Evolutionary conservation across 2,888 invertebrate species (phyloP), one percentile per base, ranked within the genome.

Genomic region (Patella ulyssiponensis): DNA sequence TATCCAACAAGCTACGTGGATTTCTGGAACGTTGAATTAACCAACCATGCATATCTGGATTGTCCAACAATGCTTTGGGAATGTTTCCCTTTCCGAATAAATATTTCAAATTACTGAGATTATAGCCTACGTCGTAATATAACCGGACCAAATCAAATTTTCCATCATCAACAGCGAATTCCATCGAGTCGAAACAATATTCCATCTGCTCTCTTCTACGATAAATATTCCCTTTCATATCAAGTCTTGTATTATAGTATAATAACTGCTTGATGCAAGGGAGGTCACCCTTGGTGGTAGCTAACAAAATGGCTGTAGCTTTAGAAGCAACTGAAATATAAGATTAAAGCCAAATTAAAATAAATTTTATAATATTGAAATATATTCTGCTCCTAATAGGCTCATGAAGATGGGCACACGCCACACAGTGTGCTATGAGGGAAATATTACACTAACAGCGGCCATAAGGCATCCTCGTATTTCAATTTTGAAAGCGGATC

Each of bases 151-250:
- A 77, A 17, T 86, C 83, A n/a, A 85, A 83, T 71, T 79, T 81
- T n/a, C 82, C 82, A n/a, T 81, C 79, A 73, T 86, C 79, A 33
- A 88, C 77, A 0, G 88, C 87, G 71, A 87, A 77, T 73, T 88
- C 84, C 70, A 86, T 86, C 3, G 87, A 80, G 77, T 88, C 86
- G 64, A 85, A 72, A 20, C 75, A 76, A 77, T 84, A 83, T n/a
- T 84, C 84, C 51, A 81, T 74, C 11, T 86, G 84, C 17, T 83
- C 79, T 1, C 84, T 77, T 1, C 80, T 74, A 15, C 80, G 80
- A 71, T 75, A 81, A 17, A 87, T 82, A 11, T 80, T 79, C 20
- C 85, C 87, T 73, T 81, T 86, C 44, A 73, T 78, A 27, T 81
- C 79, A 52, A 86, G 77, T 73, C 83, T 71, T 71, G 84, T 83